These are phyloP conservation scores for Thereva unica DNA, from an alignment of 2,888 invertebrate species.

Conservation along the genomic window DNA sequence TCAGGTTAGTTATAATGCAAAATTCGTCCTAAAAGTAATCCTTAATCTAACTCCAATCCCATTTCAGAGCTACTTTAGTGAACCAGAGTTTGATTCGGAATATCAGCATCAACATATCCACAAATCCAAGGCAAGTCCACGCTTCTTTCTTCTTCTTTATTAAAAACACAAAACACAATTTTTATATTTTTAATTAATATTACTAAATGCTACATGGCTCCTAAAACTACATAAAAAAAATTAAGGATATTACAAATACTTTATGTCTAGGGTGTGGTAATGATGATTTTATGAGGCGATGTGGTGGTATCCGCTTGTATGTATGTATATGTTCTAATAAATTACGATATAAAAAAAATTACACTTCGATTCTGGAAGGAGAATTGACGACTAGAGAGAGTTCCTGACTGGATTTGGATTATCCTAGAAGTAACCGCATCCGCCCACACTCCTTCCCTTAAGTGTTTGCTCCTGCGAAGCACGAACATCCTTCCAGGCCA, in stretches of 20 bases:
- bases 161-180: not conserved
- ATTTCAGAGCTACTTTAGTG: constrained; percentile 83
- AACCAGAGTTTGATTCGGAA: constrained; percentile 92
- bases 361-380: not conserved
- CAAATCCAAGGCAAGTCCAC: constrained; percentile 81
- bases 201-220: constrained; percentile 15
- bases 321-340: constrained; percentile 2
- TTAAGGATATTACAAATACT: too few relatives aligned
- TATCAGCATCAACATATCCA: constrained; percentile 93
- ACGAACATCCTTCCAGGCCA: constrained; percentile 71
- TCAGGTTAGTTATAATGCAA: constrained; percentile 49
- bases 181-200: constrained; percentile 3
- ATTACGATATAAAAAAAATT: constrained; percentile 12
- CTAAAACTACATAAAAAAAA: constrained; percentile 11
- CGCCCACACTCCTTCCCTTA: constrained; percentile 55
- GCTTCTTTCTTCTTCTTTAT: not conserved
- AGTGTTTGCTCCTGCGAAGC: constrained; percentile 52
- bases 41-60: constrained; percentile 17
- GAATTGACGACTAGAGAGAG: constrained; percentile 23
- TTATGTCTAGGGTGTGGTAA: not conserved
- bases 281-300: constrained; percentile 14
- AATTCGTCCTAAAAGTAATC: not conserved
- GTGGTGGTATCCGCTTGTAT: not conserved
- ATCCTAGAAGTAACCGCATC: constrained; percentile 55
- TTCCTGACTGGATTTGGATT: not conserved